A percentile compares a stretch with the other conserved stretches of the same genome.
Evolutionary conservation across 2,113 vertebrate genomes (phyloP).

Genomic region (Marmota flaviventris): DNA sequence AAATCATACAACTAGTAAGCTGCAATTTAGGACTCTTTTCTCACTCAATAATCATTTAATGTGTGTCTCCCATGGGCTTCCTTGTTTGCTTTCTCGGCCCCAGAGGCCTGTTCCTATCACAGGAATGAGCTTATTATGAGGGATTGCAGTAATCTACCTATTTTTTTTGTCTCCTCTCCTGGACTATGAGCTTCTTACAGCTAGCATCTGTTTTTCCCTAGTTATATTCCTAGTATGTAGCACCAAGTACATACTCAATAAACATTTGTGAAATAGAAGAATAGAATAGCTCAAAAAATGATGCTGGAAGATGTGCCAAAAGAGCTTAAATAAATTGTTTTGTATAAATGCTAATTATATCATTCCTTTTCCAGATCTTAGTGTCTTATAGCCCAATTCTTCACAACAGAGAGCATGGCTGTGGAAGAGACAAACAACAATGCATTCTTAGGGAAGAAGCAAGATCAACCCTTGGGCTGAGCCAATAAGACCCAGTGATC

Average conservation of each 20-base stretch:
- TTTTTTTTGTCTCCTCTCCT: neutral
- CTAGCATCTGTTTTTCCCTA: neutral
- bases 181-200: neutral
- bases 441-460: neutral
- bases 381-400: neutral
- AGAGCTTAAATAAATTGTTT: neutral
- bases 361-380: neutral
- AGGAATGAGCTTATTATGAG: neutral
- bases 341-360: neutral
- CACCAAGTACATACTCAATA: neutral
- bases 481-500: neutral
- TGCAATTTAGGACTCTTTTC: neutral
- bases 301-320: neutral
- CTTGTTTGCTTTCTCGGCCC: neutral
- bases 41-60: slow-evolving; percentile 12
- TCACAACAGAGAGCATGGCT: neutral
- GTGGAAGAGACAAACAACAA: neutral
- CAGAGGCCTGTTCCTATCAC: neutral
- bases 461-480: neutral
- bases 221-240: neutral
- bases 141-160: neutral
- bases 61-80: neutral
- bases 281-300: neutral
- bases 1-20: slow-evolving; percentile 16
- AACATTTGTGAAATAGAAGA: neutral